Conservation (phyloP, 2,113 vertebrate species). For the Mus musculus region GRCm39 chr8:119754001-119754500, state of each 20-base stretch:
- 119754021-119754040: conserved; percentile 55
- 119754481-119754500: background rate
- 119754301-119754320: background rate
- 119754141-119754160: background rate
- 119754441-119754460: background rate
- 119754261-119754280: background rate
- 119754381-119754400: background rate
- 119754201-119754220: background rate
- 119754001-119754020: conserved; percentile 56
- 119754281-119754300: background rate
- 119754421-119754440: background rate
- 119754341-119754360: background rate
- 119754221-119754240: background rate
- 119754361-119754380: background rate
- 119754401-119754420: conserved; percentile 5
- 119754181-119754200: conserved; percentile 30
- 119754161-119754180: background rate
- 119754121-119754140: conserved; percentile 53
- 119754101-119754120: conserved; percentile 43
- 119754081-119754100: conserved; percentile 50
- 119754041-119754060: conserved; percentile 24
- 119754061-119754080: conserved; percentile 21
- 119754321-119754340: background rate
- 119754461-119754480: background rate
- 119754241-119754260: background rate